phyloP scores from a whole-genome alignment of 2,888 invertebrate species.

The Ophraella communa region DNA sequence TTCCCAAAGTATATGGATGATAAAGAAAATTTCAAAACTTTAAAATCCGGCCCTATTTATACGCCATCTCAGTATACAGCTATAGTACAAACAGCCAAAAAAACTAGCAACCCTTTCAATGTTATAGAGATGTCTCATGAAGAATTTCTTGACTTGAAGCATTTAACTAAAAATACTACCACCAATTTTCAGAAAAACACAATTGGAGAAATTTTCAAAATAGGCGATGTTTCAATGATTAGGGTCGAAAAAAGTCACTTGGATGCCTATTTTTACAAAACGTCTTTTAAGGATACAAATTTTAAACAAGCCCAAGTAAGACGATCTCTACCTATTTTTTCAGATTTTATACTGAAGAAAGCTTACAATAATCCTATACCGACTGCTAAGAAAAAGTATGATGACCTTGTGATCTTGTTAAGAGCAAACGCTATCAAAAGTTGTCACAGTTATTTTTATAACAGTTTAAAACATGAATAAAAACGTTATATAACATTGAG shows the following conservation, averaged over 20 bases:
- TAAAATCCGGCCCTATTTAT: no score
- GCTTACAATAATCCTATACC: slow-evolving; percentile 9
- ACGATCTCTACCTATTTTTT: slow-evolving; percentile 7
- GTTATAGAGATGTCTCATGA: no score
- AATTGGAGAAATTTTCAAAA: slow-evolving; percentile 2
- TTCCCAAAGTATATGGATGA: no score
- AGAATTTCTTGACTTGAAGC: no score
- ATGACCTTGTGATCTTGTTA: slow-evolving; percentile 19
- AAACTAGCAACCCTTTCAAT: no score
- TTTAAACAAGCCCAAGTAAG: slow-evolving; percentile 5
- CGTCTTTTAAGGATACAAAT: slow-evolving; percentile 13
- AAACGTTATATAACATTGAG: neutral
- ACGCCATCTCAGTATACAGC: no score
- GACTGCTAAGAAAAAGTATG: slow-evolving; percentile 10
- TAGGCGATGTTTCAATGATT: no score
- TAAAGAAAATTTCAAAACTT: no score
- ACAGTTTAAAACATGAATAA: neutral
- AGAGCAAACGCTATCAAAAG: slow-evolving; percentile 13
- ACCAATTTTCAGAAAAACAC: slow-evolving; percentile 11
- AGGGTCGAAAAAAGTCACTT: slow-evolving; percentile 17
- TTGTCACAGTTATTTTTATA: slow-evolving; percentile 8
- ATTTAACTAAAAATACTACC: no score
- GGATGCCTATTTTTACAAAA: slow-evolving; percentile 23
- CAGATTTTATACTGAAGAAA: slow-evolving; percentile 12
- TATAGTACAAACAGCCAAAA: no score